phyloP scores from a whole-genome alignment of 2,888 invertebrate species.

The Latrodectus elegans region DNA sequence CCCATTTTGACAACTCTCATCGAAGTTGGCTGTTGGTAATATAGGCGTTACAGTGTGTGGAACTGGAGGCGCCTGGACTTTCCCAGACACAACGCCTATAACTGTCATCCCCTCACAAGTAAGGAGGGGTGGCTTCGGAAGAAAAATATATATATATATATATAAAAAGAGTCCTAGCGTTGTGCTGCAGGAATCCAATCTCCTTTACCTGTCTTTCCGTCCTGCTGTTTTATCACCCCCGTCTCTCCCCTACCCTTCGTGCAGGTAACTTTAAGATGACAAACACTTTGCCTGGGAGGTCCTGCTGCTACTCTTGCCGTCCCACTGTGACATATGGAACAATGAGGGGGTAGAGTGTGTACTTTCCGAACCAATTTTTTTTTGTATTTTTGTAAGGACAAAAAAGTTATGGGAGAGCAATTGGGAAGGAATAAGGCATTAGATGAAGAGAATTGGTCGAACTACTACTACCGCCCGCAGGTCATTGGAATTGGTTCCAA shows the following conservation, averaged over 20 bases:
- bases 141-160: too few species aligned
- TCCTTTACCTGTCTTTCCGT: background rate
- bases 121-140: too few species aligned
- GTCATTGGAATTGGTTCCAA: too few species aligned
- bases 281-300: slow-evolving; percentile 2
- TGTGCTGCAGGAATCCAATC: background rate
- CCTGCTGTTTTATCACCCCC: background rate
- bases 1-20: too few species aligned
- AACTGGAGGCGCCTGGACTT: background rate
- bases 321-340: slow-evolving; percentile 2
- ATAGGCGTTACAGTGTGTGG: background rate
- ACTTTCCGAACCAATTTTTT: background rate
- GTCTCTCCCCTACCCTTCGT: background rate
- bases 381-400: too few species aligned
- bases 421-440: too few species aligned
- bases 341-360: background rate
- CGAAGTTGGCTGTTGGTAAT: background rate
- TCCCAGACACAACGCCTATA: background rate
- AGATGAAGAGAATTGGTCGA: too few species aligned
- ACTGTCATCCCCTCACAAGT: background rate
- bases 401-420: too few species aligned
- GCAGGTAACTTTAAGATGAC: background rate
- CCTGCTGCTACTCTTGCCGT: background rate
- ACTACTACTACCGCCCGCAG: too few species aligned
- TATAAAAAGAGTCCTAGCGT: background rate